These are phyloP conservation scores for Egretta garzetta DNA, from an alignment of 2,113 vertebrate species.

Conservation along the genomic window DNA sequence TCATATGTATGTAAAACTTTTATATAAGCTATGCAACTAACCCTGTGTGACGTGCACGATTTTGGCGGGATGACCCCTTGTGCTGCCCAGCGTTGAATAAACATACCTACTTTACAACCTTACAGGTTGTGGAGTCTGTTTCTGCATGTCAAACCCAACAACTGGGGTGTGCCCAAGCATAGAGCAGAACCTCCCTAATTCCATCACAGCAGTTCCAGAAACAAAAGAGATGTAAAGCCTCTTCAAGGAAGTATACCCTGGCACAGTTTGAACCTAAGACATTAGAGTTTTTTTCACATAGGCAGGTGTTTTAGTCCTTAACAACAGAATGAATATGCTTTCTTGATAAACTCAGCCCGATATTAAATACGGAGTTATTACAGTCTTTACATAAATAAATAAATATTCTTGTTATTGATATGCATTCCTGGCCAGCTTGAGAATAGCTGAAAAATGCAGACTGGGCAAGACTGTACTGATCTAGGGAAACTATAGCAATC, in stretches of 20 bases:
- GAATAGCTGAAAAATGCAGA: neutral
- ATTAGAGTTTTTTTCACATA: neutral
- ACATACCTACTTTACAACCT: too few relatives aligned
- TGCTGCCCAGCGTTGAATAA: too few relatives aligned
- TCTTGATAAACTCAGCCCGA: neutral
- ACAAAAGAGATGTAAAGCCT: neutral
- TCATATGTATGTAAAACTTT: too few relatives aligned
- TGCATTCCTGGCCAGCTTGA: neutral
- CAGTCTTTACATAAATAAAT: neutral
- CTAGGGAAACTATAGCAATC: neutral
- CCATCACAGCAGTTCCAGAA: neutral
- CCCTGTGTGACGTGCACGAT: too few relatives aligned
- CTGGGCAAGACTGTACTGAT: neutral
- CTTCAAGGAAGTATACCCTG: neutral
- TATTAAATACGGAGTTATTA: neutral
- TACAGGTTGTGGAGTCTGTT: too few relatives aligned
- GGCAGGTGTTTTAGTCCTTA: neutral
- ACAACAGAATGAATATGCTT: neutral
- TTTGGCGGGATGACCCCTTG: too few relatives aligned
- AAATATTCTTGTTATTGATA: neutral
- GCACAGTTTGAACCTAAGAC: neutral
- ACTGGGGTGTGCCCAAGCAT: rapidly evolving
- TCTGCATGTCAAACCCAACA: too few relatives aligned
- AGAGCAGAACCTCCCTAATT: neutral
- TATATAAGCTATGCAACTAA: too few relatives aligned